Conservation (phyloP, 2,888 invertebrate genomes). For the Hypomecis punctinalis region DNA sequence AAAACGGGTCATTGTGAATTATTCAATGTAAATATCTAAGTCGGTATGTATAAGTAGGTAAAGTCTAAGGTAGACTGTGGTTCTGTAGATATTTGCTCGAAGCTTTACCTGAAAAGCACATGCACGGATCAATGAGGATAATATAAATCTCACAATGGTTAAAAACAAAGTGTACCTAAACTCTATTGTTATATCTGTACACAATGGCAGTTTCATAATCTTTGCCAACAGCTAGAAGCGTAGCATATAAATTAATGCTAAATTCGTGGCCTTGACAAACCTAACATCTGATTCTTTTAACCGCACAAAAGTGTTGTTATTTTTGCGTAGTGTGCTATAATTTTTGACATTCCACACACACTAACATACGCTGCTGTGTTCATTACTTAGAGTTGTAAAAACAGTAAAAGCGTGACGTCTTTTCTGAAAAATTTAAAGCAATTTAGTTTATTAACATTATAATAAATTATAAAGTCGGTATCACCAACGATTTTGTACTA, state of each 20-base stretch:
- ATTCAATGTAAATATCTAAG: too few relatives aligned
- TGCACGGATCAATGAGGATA: too few relatives aligned
- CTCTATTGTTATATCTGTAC: conserved; percentile 8
- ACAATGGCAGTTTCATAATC: conserved; percentile 21
- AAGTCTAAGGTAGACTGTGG: too few relatives aligned
- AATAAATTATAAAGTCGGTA: neutral
- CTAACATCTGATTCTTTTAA: conserved; percentile 26
- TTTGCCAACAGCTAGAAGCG: conserved; percentile 25
- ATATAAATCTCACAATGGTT: too few relatives aligned
- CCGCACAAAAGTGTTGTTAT: conserved; percentile 14
- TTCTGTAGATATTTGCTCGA: too few relatives aligned
- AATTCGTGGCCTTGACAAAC: conserved; percentile 29
- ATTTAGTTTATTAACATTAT: neutral
- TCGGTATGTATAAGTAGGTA: too few relatives aligned
- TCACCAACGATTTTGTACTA: too few relatives aligned
- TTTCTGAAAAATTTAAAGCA: conserved; percentile 3
- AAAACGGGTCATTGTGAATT: too few relatives aligned
- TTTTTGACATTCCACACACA: conserved; percentile 6
- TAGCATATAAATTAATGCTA: conserved; percentile 28
- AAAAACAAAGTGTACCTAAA: too few relatives aligned
- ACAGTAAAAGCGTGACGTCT: conserved; percentile 25
- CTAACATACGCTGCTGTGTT: neutral
- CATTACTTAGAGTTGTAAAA: conserved; percentile 12
- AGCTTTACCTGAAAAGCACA: too few relatives aligned
- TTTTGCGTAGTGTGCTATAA: conserved; percentile 10